A percentile compares a stretch with the other conserved stretches of the same genome.
Conservation (phyloP, 2,888 invertebrate genomes). For the Lapara coniferarum region DNA sequence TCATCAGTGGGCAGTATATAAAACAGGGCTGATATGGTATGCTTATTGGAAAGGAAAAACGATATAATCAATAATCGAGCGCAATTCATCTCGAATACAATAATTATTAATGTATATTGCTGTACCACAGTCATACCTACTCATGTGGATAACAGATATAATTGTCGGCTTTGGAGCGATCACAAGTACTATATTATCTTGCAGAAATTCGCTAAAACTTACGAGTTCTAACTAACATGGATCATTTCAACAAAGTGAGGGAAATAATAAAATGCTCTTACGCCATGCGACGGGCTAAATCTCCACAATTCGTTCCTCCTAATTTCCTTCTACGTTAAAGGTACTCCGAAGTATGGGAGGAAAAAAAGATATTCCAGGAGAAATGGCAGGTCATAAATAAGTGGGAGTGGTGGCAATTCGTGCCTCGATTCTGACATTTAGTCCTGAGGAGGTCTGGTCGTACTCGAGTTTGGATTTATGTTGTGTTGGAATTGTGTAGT, state of each 20-base stretch:
- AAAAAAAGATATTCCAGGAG: constrained; percentile 63
- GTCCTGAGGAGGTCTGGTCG: constrained; percentile 8
- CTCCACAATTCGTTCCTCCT: constrained; percentile 53
- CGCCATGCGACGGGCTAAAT: constrained; percentile 39
- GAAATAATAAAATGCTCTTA: constrained; percentile 28
- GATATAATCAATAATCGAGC: too few species aligned
- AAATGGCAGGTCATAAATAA: constrained; percentile 72
- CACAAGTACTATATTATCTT: too few species aligned
- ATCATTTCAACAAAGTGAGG: constrained; percentile 26
- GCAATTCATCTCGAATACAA: too few species aligned
- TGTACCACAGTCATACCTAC: too few species aligned
- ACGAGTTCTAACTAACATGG: constrained; percentile 14
- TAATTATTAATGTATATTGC: too few species aligned
- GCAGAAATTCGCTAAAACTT: neutral
- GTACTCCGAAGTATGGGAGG: constrained; percentile 39
- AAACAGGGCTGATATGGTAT: too few species aligned
- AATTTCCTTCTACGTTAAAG: constrained; percentile 51
- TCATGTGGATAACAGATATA: too few species aligned
- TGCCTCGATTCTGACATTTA: constrained; percentile 46
- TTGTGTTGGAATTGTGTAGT: neutral
- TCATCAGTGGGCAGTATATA: too few species aligned
- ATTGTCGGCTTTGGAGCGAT: too few species aligned
- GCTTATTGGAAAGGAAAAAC: too few species aligned
- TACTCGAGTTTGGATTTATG: neutral
- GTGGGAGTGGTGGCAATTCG: constrained; percentile 56